A percentile compares a stretch with the other conserved stretches of the same genome.
These are phyloP conservation scores for Cisticola juncidis DNA, from an alignment of 2,113 vertebrate genomes.

Conservation along the genomic window DNA sequence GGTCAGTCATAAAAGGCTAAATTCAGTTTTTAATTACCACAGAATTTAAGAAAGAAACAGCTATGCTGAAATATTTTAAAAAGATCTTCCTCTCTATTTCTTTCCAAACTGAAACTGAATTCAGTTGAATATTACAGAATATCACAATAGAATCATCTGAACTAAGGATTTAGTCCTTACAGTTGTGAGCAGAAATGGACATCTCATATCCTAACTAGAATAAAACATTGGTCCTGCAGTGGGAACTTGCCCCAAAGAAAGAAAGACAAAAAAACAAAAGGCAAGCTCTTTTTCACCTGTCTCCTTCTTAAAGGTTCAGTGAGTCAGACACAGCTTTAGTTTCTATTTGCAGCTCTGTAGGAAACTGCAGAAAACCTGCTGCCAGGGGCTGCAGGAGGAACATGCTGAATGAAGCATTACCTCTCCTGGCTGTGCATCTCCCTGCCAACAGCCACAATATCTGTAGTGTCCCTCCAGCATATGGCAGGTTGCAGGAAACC, in stretches of 20 bases:
- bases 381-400: background rate
- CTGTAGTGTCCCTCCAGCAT: background rate
- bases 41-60: background rate
- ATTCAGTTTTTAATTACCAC: background rate
- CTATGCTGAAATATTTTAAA: background rate
- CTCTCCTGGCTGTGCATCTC: background rate
- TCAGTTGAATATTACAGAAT: background rate
- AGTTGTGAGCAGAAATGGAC: background rate
- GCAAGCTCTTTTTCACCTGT: background rate
- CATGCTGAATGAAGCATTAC: background rate
- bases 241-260: fast-evolving
- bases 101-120: background rate
- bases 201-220: background rate
- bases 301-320: background rate
- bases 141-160: background rate
- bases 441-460: background rate
- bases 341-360: slow-evolving; percentile 18
- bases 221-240: background rate
- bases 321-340: background rate
- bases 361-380: slow-evolving; percentile 20
- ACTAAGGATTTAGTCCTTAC: background rate
- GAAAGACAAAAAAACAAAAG: too few relatives aligned
- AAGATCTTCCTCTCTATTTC: background rate
- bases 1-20: background rate
- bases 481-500: background rate